These are phyloP conservation scores for Polypterus bichir DNA, from an alignment of 2,113 vertebrate species.

Conservation along the genomic window DNA sequence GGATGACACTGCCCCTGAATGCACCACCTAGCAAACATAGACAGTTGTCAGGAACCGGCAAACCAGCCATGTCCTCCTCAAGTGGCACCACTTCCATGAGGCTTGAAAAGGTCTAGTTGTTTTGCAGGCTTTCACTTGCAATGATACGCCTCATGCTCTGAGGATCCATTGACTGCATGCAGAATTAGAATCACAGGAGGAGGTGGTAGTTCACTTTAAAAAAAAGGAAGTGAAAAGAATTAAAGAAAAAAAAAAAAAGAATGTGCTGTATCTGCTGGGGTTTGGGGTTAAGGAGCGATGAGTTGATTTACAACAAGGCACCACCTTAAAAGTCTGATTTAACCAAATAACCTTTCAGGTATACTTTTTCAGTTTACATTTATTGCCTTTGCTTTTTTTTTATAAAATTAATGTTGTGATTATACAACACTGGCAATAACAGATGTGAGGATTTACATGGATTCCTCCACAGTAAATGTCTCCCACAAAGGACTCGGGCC, in stretches of 20 bases:
- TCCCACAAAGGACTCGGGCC: no score
- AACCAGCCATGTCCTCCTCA: constrained; percentile 81
- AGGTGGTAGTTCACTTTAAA: constrained; percentile 33
- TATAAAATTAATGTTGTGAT: no score
- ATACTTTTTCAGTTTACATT: no score
- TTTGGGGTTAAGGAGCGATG: constrained; percentile 10
- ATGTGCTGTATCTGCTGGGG: constrained; percentile 53
- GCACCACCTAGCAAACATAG: constrained; percentile 67
- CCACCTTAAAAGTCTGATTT: no score
- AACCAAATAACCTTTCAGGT: no score
- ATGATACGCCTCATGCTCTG: constrained; percentile 63
- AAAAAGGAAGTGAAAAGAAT: constrained; percentile 24
- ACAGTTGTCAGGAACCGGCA: constrained; percentile 75
- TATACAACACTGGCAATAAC: no score
- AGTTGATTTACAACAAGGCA: no score
- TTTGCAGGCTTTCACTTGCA: constrained; percentile 54
- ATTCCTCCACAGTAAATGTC: no score
- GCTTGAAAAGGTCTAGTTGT: constrained; percentile 59
- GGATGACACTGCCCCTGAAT: constrained; percentile 53
- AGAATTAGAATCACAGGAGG: constrained; percentile 39
- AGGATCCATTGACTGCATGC: constrained; percentile 54
- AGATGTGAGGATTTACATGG: no score
- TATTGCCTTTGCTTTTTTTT: no score
- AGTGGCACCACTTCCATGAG: constrained; percentile 64
- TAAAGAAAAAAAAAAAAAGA: constrained; percentile 41